Base-by-base conservation (phyloP, 2,113 vertebrate species). In the Procavia capensis region DNA sequence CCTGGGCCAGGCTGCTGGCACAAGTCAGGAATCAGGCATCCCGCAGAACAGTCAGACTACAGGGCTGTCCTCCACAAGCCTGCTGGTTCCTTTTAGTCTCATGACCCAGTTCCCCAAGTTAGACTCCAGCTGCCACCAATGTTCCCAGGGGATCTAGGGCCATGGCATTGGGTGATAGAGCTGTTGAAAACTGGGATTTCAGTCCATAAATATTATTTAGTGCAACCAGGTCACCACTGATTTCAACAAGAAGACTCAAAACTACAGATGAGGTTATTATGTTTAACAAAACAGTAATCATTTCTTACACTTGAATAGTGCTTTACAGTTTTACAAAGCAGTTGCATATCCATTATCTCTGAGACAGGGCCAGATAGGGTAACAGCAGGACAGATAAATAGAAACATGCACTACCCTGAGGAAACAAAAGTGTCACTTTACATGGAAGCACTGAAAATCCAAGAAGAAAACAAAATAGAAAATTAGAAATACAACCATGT, bases 401-500 rank as follows among this genome's bases (percentile, higher is more conserved):
- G 95, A 95, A 85, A 47, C 31, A 94, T 92, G n/a, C 91, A 70
- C 34, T 68, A 83, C n/a, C 63, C 57, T 45, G 4, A 79, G 94
- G 76, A 29, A 0, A 6, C 95, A 85, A 95, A 97, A 90, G 94
- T 95, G 20, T 91, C 1, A 72, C 3, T 10, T 20, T 93, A 61
- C 95, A 72, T 92, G 85, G 63, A 97, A 97, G 93, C 31, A 59
- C 75, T 91, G 75, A 97, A 97, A 96, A 95, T 79, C 93, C 94
- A 97, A 94, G 76, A 88, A 97, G 92, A 97, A 96, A 87, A 98
- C 88, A 97, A 96, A 97, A 91, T 29, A 80, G 89, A 98, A 98
- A 97, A 97, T 94, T 70, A 97, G 97, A 97, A 98, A 97, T 76
- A 97, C 92, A 97, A 96, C 98, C 90, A 97, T 88, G 94, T 68